phyloP scores from a whole-genome alignment of 2,888 invertebrate genomes.

The Caenorhabditis macrosperma region DNA sequence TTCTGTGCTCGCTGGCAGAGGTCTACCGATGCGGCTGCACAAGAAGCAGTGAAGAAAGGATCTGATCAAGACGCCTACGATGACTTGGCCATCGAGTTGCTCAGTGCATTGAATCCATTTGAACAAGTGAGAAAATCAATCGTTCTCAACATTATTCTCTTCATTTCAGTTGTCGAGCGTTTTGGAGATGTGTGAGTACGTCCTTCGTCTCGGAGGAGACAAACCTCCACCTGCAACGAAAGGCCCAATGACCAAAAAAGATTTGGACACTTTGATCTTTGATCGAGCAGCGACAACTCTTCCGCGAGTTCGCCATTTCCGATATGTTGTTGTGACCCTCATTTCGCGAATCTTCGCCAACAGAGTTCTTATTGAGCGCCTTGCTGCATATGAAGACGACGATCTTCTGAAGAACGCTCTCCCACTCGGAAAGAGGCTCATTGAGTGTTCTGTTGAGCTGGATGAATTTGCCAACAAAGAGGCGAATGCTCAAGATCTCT shows the following conservation, averaged over 20 bases:
- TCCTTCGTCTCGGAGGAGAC: conserved; percentile 74
- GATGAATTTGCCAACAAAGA: conserved; percentile 71
- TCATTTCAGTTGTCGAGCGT: conserved; percentile 65
- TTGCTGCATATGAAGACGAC: conserved; percentile 69
- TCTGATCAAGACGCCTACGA: conserved; percentile 74
- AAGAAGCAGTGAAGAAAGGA: conserved; percentile 42
- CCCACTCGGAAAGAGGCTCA: conserved; percentile 67
- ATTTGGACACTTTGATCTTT: conserved; percentile 50
- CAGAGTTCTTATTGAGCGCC: conserved; percentile 85
- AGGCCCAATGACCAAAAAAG: conserved; percentile 17
- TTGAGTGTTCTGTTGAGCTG: conserved; percentile 69
- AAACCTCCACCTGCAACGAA: conserved; percentile 1
- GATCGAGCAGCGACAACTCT: conserved; percentile 84
- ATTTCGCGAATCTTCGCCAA: conserved; percentile 86
- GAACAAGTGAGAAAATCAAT: conserved; percentile 69
- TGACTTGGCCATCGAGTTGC: conserved; percentile 72
- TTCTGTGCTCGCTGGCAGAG: conserved; percentile 80
- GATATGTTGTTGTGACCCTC: conserved; percentile 88
- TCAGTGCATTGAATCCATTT: conserved; percentile 66
- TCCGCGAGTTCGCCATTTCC: conserved; percentile 89
- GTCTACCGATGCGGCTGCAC: conserved; percentile 62
- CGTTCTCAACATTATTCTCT: neutral
- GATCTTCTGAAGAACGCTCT: conserved; percentile 65
- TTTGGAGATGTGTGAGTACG: conserved; percentile 70
- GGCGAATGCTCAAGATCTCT: conserved; percentile 57